Evolutionary conservation across 2,888 invertebrate genomes (phyloP), one percentile per base, ranked within the genome.

Genomic region (Epinotia nisella): DNA sequence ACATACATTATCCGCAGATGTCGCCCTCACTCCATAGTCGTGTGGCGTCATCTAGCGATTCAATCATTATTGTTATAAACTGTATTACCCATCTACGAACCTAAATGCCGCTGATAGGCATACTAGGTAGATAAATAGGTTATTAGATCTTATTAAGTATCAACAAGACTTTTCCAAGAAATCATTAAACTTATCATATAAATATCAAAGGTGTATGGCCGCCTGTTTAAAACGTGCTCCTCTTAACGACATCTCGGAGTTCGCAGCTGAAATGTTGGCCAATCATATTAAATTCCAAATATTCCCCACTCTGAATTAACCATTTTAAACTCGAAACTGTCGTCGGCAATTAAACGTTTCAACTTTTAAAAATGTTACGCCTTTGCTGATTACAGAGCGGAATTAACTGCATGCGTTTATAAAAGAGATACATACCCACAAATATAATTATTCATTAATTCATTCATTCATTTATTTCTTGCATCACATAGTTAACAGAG

Each of bases 231-330:
- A 61, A 9, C 55, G 13, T 35, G n/a, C 55, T 72, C 35, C 35
- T 67, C 67, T 72, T 72, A 72, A 72, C 71, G 71, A 72, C 71
- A 72, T 72, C 67, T 72, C 66, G 21, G 71, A 72, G 71, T 72
- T 72, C 71, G 71, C 60, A 72, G 71, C 71, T 61, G 71, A 72
- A 72, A 72, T 72, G 71, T 72, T 61, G 67, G 67, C 71, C 71
- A 67, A 72, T 72, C 71, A 72, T 72, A 72, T 72, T 72, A 72
- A 72, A 72, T 72, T 67, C 67, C 60, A 72, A 72, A 72, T 72
- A 72, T 67, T 72, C 67, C 55, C 67, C 67, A 56, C 60, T 67
- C 66, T 35, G 49, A 72, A 72, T 72, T 72, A 72, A 72, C 53
- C 66, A 67, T 67, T 72, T 70, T 56, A 67, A 67, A 67, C 71